These are phyloP conservation scores for Lethrus apterus DNA, from an alignment of 1,140 invertebrate species.

Conservation along the genomic window DNA sequence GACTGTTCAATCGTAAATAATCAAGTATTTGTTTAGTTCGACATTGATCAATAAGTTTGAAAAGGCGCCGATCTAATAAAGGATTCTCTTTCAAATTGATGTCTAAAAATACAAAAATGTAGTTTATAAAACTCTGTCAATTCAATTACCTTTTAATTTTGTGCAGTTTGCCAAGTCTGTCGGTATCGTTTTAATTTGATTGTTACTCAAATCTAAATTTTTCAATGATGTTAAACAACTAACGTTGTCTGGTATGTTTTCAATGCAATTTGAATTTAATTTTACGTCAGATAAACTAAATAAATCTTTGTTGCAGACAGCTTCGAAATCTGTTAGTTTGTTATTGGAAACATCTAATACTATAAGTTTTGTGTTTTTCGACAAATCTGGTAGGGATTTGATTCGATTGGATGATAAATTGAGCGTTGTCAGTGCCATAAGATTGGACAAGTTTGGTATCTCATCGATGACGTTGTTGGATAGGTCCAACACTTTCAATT, in stretches of 20 bases:
- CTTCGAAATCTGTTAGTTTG: slow-evolving; percentile 54
- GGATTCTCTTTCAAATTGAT: slow-evolving; percentile 64
- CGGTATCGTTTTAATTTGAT: slow-evolving; percentile 55
- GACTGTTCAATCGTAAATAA: slow-evolving; percentile 58
- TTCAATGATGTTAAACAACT: slow-evolving; percentile 54
- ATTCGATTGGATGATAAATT: slow-evolving; percentile 65
- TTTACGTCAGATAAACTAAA: slow-evolving; percentile 59
- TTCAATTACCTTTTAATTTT: slow-evolving; percentile 59
- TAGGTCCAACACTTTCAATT: slow-evolving; percentile 62
- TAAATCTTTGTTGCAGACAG: slow-evolving; percentile 53
- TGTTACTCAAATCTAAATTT: slow-evolving; percentile 61
- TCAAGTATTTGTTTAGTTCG: slow-evolving; percentile 61
- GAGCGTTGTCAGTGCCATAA: slow-evolving; percentile 59
- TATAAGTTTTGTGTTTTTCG: slow-evolving; percentile 48
- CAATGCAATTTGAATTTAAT: slow-evolving; percentile 60
- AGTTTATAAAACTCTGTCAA: slow-evolving; percentile 9
- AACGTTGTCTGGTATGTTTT: slow-evolving; percentile 53
- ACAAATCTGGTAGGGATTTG: slow-evolving; percentile 50
- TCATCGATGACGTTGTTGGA: slow-evolving; percentile 54
- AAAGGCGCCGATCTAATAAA: slow-evolving; percentile 60
- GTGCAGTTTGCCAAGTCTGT: slow-evolving; percentile 55
- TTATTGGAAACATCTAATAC: slow-evolving; percentile 64
- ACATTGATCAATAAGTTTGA: slow-evolving; percentile 65
- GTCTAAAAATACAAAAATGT: slow-evolving; percentile 28
- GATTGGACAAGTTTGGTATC: slow-evolving; percentile 53